Evolutionary conservation across 2,113 vertebrate species (phyloP), one percentile per base, ranked within the genome.

Genomic region (Spermophilus dauricus): DNA sequence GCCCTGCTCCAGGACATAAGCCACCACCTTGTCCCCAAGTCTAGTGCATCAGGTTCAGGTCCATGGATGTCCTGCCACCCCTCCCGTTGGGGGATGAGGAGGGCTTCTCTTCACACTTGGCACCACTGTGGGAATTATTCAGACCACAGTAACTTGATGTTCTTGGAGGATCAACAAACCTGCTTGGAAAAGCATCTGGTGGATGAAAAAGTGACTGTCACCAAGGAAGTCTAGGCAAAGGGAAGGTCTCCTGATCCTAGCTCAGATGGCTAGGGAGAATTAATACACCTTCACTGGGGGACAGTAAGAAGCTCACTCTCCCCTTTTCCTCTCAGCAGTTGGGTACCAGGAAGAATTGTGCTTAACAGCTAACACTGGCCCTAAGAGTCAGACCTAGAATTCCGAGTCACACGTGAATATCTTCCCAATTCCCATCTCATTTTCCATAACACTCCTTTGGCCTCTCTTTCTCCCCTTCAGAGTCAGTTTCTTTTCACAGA

Each of bases 321-420:
- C 58, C 39, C 22, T 5, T 73, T 86, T 78, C 28, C 34, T 95
- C 77, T 18, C 69, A 61, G 12, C n/a, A n/a, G 24, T 42, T 0
- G 12, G 61, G 45, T 81, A 91, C 83, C 72, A 85, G 65, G 69
- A 94, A 92, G 51, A 77, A 56, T 42, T 90, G 28, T 96, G 58
- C 45, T 51, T 69, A 89, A 80, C 28, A 32, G 17, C 84, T 75
- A 51, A 87, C 30, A 67, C 39, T n/a, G 82, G 84, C 42, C 16
- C 51, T 56, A 30, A 96, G 28, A 37, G 63, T 96, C 96, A 95
- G 86, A 90, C 82, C 94, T 96, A 91, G 94, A 97, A 91, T 95
- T 58, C 88, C 87, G 87, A 94, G 92, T 94, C 48, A 56, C 58
- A 69, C 14, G 1, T 81, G 75, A 92, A 2, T 81, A 56, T 65